Conservation (phyloP, 1,140 invertebrate genomes). For the Venturia canescens region DNA sequence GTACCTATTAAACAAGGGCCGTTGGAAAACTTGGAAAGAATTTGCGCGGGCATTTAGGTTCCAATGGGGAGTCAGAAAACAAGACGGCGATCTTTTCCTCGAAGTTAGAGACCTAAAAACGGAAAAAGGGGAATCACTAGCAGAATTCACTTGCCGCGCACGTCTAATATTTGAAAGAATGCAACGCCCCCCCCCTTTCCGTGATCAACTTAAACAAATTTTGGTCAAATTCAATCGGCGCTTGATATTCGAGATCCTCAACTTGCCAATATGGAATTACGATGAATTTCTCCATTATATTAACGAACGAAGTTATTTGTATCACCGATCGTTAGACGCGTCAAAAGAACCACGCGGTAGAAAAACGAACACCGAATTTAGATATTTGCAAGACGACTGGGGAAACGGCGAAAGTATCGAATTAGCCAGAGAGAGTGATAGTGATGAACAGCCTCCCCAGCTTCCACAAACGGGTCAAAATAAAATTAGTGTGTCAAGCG, state of each 20-base stretch:
- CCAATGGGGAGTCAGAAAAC: constrained; percentile 21
- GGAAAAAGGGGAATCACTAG: constrained; percentile 34
- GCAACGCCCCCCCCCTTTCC: constrained; percentile 32
- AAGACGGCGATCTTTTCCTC: constrained; percentile 24
- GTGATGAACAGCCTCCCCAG: neutral
- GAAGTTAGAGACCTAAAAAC: neutral
- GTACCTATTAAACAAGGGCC: constrained; percentile 37
- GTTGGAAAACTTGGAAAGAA: constrained; percentile 38
- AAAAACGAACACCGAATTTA: too few relatives aligned
- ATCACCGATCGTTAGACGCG: neutral
- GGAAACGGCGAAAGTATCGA: too few relatives aligned
- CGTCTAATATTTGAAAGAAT: constrained; percentile 17
- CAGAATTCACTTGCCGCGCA: constrained; percentile 40
- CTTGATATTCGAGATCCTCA: neutral
- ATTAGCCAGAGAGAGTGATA: too few relatives aligned
- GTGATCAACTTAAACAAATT: constrained; percentile 33
- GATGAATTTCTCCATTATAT: neutral
- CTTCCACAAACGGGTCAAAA: too few relatives aligned
- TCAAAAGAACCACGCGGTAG: neutral
- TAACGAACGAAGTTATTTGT: constrained; percentile 19
- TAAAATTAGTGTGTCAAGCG: too few relatives aligned
- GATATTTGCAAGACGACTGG: too few relatives aligned
- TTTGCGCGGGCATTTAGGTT: constrained; percentile 24
- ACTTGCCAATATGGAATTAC: constrained; percentile 18
- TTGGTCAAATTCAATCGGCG: constrained; percentile 38